Evolutionary conservation across 2,888 invertebrate genomes (phyloP).

Genomic region (Synergus itoensis): DNA sequence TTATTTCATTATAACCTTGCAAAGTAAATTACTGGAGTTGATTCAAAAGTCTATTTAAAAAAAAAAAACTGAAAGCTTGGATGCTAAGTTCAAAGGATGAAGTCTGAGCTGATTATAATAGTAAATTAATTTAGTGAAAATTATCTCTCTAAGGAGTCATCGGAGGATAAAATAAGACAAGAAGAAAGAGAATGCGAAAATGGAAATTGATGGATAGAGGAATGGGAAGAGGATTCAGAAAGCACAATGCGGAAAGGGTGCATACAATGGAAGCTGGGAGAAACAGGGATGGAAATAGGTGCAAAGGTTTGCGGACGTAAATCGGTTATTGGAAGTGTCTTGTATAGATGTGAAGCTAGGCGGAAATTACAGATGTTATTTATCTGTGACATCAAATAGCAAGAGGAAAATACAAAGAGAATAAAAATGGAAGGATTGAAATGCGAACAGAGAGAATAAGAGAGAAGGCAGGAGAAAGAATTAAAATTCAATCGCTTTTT

Average conservation of each 20-base stretch:
- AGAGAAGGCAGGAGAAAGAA: background rate
- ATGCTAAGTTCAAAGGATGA: background rate
- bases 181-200: slow-evolving; percentile 2
- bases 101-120: background rate
- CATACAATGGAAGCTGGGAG: background rate
- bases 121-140: background rate
- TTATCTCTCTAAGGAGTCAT: background rate
- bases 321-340: slow-evolving; percentile 28
- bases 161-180: background rate
- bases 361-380: slow-evolving; percentile 45
- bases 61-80: background rate
- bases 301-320: slow-evolving; percentile 17
- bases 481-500: background rate
- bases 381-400: slow-evolving; percentile 41
- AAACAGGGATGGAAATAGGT: background rate
- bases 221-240: background rate
- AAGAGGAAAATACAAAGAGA: slow-evolving; percentile 13
- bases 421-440: background rate
- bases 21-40: background rate
- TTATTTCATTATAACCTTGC: background rate
- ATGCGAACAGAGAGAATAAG: background rate
- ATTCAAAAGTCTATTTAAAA: background rate
- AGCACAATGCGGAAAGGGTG: background rate
- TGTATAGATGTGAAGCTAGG: slow-evolving; percentile 39
- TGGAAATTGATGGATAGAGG: slow-evolving; percentile 7